Evolutionary conservation across 2,797 vertebrate species (phyloP).

Genomic region (Champsocephalus gunnari): DNA sequence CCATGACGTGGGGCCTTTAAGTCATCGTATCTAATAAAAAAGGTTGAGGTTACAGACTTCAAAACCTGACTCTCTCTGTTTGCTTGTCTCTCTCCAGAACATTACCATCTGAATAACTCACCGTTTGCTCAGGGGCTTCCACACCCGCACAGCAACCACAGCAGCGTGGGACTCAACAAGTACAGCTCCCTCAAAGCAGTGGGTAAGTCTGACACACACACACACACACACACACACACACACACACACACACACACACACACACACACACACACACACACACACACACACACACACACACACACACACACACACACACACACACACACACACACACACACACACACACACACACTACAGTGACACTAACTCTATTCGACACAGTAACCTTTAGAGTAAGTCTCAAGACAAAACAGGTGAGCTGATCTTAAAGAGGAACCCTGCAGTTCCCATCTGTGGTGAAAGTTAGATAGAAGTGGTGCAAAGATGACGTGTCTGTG

Average conservation of each 20-base stretch:
- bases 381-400: slow-evolving; percentile 68
- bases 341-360: not conserved
- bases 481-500: too few relatives aligned
- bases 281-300: too few relatives aligned
- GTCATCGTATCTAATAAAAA: too few relatives aligned
- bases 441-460: slow-evolving; percentile 12
- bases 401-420: slow-evolving; percentile 30
- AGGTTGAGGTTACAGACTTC: too few relatives aligned
- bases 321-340: too few relatives aligned
- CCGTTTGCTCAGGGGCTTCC: slow-evolving; percentile 80
- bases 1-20: too few relatives aligned
- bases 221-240: not conserved
- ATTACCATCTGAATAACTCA: slow-evolving; percentile 88
- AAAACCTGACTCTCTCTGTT: slow-evolving; percentile 2
- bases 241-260: too few relatives aligned
- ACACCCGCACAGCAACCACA: slow-evolving; percentile 86
- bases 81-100: slow-evolving; percentile 81
- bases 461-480: not conserved
- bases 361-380: slow-evolving; percentile 61
- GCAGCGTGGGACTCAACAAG: slow-evolving; percentile 83
- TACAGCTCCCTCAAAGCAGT: slow-evolving; percentile 90
- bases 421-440: slow-evolving; percentile 46
- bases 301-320: too few relatives aligned
- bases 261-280: too few relatives aligned
- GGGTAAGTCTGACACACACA: slow-evolving; percentile 84